phyloP scores from a whole-genome alignment of 2,888 invertebrate species.

The Malthinus seriepunctatus region DNA sequence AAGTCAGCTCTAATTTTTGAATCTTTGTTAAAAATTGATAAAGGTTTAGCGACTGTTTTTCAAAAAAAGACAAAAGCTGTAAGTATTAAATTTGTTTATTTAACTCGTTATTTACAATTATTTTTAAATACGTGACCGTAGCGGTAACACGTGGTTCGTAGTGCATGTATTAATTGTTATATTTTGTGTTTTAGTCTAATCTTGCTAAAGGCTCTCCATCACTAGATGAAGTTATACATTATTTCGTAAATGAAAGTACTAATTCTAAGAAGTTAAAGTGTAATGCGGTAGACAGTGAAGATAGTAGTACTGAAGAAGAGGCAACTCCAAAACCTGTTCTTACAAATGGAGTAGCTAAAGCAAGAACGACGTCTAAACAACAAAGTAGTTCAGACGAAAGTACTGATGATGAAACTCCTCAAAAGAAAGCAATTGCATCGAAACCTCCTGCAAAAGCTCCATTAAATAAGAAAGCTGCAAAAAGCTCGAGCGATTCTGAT shows the following conservation, averaged over 20 bases:
- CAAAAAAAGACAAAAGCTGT: conserved; percentile 76
- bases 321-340: conserved; percentile 25
- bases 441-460: neutral
- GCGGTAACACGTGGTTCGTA: conserved; percentile 1
- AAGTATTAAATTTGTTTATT: conserved; percentile 53
- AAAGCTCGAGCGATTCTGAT: conserved; percentile 35
- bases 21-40: conserved; percentile 66
- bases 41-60: conserved; percentile 68
- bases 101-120: neutral
- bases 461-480: conserved; percentile 17
- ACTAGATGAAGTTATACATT: conserved; percentile 63
- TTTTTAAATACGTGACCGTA: conserved; percentile 2
- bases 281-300: conserved; percentile 41
- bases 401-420: neutral
- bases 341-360: conserved; percentile 31
- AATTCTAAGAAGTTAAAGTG: conserved; percentile 53
- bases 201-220: conserved; percentile 68
- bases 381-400: neutral
- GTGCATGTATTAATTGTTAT: conserved; percentile 19
- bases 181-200: conserved; percentile 59
- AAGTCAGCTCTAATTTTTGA: conserved; percentile 66
- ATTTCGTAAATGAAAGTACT: conserved; percentile 59
- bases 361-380: neutral
- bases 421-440: neutral
- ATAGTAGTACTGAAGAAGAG: conserved; percentile 44